Conservation (phyloP, 2,113 vertebrate genomes). For the human region DNA sequence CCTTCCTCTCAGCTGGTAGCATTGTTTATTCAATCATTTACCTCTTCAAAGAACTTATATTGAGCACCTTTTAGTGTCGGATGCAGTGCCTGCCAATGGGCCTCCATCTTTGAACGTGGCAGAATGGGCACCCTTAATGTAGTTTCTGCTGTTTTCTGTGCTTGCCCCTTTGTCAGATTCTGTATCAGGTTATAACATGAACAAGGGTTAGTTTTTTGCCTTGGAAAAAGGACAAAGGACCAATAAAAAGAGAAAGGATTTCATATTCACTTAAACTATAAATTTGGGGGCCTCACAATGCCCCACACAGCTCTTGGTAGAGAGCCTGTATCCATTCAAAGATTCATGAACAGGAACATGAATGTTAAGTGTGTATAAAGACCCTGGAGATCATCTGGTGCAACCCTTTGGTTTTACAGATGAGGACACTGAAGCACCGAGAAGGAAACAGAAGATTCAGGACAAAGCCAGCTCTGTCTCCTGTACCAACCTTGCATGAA, state of each 20-base stretch:
- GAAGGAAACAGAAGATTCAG: not conserved
- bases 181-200: not conserved
- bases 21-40: not conserved
- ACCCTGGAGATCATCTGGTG: not conserved
- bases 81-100: not conserved
- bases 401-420: not conserved
- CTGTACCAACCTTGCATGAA: not conserved
- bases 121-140: accelerated
- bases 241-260: not conserved
- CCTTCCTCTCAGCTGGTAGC: not conserved
- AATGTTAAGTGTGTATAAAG: not conserved
- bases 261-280: not conserved
- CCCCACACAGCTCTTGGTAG: not conserved
- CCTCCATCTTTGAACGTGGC: not conserved
- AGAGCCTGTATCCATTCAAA: not conserved
- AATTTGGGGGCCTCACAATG: not conserved
- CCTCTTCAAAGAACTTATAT: not conserved
- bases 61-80: not conserved
- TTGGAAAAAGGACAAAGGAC: not conserved
- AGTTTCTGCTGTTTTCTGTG: not conserved
- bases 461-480: not conserved
- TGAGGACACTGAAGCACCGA: not conserved
- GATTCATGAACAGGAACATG: not conserved
- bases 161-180: not conserved
- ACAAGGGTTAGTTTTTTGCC: not conserved